A percentile compares a stretch with the other conserved stretches of the same genome.
Conservation (phyloP, 2,888 invertebrate species). For the Eueremaeus valkanovi region DNA sequence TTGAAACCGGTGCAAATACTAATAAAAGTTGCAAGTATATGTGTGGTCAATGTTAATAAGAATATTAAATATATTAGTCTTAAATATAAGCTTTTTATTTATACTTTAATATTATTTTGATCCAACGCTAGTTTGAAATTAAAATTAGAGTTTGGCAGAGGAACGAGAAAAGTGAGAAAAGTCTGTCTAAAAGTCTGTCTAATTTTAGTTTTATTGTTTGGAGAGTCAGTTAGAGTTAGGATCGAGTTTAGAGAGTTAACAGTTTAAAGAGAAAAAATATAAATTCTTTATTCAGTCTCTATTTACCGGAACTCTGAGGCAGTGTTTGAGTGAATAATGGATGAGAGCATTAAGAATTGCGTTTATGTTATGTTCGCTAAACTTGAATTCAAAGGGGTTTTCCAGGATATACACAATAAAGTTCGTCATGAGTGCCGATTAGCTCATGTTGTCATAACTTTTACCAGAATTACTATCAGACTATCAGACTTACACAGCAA, state of each 20-base stretch:
- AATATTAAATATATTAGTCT: not conserved
- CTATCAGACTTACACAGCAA: no score
- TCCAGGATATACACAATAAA: conserved; percentile 3
- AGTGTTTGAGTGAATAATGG: not conserved
- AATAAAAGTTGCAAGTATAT: no score
- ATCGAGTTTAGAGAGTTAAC: not conserved
- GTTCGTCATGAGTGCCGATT: conserved; percentile 2
- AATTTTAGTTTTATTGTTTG: not conserved
- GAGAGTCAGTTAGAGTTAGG: not conserved
- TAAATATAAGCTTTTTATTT: not conserved
- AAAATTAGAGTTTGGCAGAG: not conserved
- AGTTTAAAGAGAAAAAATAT: no score
- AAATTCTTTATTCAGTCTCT: no score
- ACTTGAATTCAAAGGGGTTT: conserved; percentile 7
- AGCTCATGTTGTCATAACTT: conserved; percentile 1
- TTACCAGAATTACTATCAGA: not conserved
- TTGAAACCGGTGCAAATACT: no score
- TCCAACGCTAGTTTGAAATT: not conserved
- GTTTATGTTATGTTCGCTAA: not conserved
- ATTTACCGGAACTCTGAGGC: not conserved
- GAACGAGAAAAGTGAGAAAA: not conserved
- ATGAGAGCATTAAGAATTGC: not conserved
- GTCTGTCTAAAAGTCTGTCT: not conserved
- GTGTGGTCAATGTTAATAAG: no score
- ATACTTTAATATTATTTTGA: not conserved